These are phyloP conservation scores for Polylopha cassiicola DNA, from an alignment of 2,888 invertebrate genomes.

Conservation along the genomic window DNA sequence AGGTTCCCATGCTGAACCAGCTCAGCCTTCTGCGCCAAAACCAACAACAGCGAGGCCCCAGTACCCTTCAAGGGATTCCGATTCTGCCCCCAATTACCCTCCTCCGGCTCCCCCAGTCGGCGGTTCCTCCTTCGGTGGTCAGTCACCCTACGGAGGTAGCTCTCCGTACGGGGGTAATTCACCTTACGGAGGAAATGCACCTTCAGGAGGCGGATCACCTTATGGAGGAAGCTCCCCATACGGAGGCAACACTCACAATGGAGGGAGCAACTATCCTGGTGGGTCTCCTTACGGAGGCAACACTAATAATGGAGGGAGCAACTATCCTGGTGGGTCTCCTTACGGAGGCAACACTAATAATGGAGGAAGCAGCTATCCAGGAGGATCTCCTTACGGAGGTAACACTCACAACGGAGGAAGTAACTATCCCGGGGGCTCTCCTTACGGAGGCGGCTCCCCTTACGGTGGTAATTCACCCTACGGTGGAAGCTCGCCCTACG, in stretches of 20 bases:
- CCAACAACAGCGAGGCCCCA: slow-evolving; percentile 47
- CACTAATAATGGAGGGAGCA: slow-evolving; percentile 29
- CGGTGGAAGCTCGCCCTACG: slow-evolving; percentile 31
- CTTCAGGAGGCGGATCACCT: slow-evolving; percentile 23
- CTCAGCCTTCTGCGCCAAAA: slow-evolving; percentile 44
- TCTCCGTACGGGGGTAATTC: no score
- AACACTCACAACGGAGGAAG: slow-evolving; percentile 20
- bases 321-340: slow-evolving; percentile 25
- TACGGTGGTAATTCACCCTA: slow-evolving; percentile 30
- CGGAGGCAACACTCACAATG: slow-evolving; percentile 28
- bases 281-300: slow-evolving; percentile 32
- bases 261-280: slow-evolving; percentile 26
- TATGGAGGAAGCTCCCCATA: slow-evolving; percentile 33
- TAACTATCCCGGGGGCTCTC: slow-evolving; percentile 15
- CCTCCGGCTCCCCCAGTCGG: slow-evolving; percentile 62
- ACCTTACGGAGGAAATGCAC: slow-evolving; percentile 12
- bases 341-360: slow-evolving; percentile 30
- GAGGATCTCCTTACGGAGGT: slow-evolving; percentile 23
- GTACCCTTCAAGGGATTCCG: slow-evolving; percentile 46
- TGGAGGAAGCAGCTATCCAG: slow-evolving; percentile 23
- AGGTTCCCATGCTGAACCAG: slow-evolving; percentile 63
- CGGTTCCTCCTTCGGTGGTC: slow-evolving; percentile 26
- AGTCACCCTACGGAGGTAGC: slow-evolving; percentile 27
- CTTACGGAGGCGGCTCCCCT: slow-evolving; percentile 27
- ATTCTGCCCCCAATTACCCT: slow-evolving; percentile 60